Evolutionary conservation across 1,140 invertebrate species (phyloP), one percentile per base, ranked within the genome.

Genomic region (Euschistus heros): DNA sequence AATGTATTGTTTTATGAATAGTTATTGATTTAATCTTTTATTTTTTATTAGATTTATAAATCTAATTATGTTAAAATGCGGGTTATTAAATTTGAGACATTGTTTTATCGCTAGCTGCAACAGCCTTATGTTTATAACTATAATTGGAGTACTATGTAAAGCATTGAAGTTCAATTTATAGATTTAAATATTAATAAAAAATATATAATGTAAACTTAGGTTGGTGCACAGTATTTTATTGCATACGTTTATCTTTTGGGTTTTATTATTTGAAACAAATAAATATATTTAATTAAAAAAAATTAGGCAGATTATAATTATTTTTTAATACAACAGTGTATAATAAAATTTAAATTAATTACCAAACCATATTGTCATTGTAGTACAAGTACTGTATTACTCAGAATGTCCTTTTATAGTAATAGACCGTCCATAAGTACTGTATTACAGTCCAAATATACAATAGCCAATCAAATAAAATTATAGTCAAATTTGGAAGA

Each of bases 21-120:
- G 30, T 61, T 37, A 61, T 61, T 61, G 30, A 59, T 26, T 61
- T 61, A 61, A 54, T 54, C 18, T 61, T 42, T 42, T 20, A 42
- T 61, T 20, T 61, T 61, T 57, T 24, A 61, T 61, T 61, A 42
- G 59, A 61, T 57, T 61, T 61, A 61, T 61, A 44, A 61, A 61
- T 61, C 59, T 61, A 33, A 61, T 61, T 61, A 24, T 61, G 59
- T 61, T 61, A 61, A 24, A 59, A 61, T 37, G 59, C 59, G 59
- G 59, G 59, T 61, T 61, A 42, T 37, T 42, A 42, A 20, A 61
- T 61, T n/a, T 61, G 30, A 61, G 14, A 37, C 30, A 61, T 44
- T 61, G 37, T 61, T 61, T 61, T 42, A 42, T 20, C 42, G 14
- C 33, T 61, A 61, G 59, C 59, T 61, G 59, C 59, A 61, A 61